Base-by-base conservation (phyloP, 1,140 invertebrate genomes). In the Trachelipus rathkii region DNA sequence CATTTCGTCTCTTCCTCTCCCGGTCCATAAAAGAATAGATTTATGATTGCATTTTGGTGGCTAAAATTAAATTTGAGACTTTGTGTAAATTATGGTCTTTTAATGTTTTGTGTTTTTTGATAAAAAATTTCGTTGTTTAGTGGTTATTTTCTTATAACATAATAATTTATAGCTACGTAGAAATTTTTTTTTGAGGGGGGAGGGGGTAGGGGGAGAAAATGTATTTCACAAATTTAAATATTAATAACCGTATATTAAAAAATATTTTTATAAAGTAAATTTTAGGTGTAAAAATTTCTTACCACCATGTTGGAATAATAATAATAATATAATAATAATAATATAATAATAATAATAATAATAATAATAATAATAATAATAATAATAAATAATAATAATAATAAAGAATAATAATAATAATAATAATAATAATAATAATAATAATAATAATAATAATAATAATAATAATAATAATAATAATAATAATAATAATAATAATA, bases 361-460 rank as follows among this genome's bases (percentile, higher is more conserved):
- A 50, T 75, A 68, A 44, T 76, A 77, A 24, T 66, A 53, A 44
- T 77, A 75, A 46, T 68, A 75, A 43, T 44, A 69, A 67, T 77
- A 45, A 72, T 77, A 76, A 74, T 60, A 66, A 74, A 43, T 33
- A 33, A 33, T 33, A 33, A 33, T 33, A 33, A 33, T 33, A 33
- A 33, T 33, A 33, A 33, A 1, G 1, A 33, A 33, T 33, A 33
- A 33, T 33, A 33, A 33, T 33, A 33, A 33, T 33, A 6, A 33
- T 6, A 43, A 72, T 77, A 10, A 67, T 74, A 43, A 50, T 67
- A 23, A 44, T 74, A 45, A 72, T 77, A 23, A 67, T 77, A 67
- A 72, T 76, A 67, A 72, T 77, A 43, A 67, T 77, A 44, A 72
- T 60, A 69, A 60, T 77, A 3, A 50, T 77, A 46, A 44, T 77